Conservation (phyloP, 2,113 vertebrate species). For the Colaptes auratus region DNA sequence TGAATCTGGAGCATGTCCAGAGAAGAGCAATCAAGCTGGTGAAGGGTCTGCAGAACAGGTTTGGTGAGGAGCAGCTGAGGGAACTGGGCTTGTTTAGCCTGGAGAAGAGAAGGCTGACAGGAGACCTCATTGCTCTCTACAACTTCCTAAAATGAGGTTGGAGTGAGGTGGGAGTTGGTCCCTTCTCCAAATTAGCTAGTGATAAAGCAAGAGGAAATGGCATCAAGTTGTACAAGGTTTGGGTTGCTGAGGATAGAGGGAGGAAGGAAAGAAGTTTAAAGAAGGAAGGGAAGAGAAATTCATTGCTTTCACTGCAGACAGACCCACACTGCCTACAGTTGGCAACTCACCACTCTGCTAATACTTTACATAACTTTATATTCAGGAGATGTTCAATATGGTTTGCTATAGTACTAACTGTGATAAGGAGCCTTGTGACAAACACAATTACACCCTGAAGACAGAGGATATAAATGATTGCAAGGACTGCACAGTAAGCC, state of each 20-base stretch:
- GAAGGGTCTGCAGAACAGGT: too few relatives aligned
- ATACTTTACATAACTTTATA: not conserved
- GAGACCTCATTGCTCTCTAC: too few relatives aligned
- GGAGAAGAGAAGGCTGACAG: too few relatives aligned
- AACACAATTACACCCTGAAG: not conserved
- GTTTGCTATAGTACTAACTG: not conserved
- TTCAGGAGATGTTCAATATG: not conserved
- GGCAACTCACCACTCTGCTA: not conserved
- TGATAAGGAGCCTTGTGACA: not conserved
- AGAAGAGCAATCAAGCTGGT: too few relatives aligned
- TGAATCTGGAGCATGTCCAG: not conserved
- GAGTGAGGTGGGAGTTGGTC: too few relatives aligned
- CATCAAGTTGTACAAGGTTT: not conserved
- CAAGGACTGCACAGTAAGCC: not conserved
- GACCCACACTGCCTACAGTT: not conserved
- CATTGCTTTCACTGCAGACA: not conserved
- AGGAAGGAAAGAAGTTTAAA: not conserved
- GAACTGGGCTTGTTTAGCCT: too few relatives aligned
- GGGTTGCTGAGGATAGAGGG: not conserved
- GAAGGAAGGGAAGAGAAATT: not conserved
- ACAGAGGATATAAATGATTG: not conserved
- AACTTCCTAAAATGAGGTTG: too few relatives aligned
- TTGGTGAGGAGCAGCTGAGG: too few relatives aligned
- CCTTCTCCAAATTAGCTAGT: too few relatives aligned
- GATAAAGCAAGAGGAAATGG: too few relatives aligned